These are phyloP conservation scores for Umimayanthus chanpuru DNA, from an alignment of 92 coral and sea anemone species.

Conservation along the genomic window DNA sequence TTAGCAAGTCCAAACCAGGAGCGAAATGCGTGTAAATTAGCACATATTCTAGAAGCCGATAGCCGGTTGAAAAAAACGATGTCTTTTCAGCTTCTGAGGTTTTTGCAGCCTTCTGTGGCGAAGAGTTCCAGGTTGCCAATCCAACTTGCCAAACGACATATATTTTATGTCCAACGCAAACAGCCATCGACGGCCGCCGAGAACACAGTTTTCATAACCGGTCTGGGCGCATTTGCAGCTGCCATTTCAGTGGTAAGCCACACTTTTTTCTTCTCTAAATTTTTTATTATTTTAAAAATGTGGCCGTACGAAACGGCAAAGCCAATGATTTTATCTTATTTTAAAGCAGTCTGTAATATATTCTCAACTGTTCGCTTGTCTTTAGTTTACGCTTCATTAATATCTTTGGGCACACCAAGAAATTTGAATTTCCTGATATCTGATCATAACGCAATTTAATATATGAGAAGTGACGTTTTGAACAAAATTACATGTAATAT, in stretches of 20 bases:
- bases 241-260: constrained; percentile 57
- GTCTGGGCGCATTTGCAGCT: constrained; percentile 52
- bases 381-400: no score
- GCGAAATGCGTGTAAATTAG: neutral
- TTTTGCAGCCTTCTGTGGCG: neutral
- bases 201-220: constrained; percentile 49
- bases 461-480: no score
- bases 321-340: no score
- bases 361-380: no score
- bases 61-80: neutral
- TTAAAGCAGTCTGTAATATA: no score
- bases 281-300: no score
- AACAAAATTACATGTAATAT: no score
- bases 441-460: no score
- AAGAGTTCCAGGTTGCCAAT: neutral
- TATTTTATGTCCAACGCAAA: constrained; percentile 60
- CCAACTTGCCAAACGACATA: constrained; percentile 44
- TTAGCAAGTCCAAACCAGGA: neutral
- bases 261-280: no score
- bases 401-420: no score
- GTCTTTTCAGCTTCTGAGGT: constrained; percentile 15
- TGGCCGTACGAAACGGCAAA: no score
- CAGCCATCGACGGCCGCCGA: constrained; percentile 64
- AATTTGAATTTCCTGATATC: no score
- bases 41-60: neutral